Conservation (phyloP, 2,797 vertebrate genomes). For the Cacajao melanocephalus region DNA sequence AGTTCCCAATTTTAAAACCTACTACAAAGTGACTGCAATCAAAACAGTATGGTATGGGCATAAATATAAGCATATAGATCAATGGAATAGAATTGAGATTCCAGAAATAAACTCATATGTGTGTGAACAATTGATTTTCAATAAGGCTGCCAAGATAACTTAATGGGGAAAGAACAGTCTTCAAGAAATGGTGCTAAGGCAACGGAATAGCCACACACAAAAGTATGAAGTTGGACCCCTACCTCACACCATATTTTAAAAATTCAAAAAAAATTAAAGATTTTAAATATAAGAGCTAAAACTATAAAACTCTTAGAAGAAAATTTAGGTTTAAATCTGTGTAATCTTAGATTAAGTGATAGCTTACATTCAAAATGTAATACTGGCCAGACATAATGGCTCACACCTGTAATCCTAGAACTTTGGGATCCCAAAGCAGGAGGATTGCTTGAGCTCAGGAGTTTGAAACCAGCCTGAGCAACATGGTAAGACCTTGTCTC, state of each 20-base stretch:
- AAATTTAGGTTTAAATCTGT: background rate
- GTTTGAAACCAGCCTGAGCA: too few species aligned
- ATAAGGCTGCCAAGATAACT: background rate
- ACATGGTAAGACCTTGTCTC: too few species aligned
- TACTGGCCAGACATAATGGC: too few species aligned
- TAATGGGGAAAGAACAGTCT: background rate
- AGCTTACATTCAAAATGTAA: background rate
- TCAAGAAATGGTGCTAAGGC: background rate
- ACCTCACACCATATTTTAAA: background rate
- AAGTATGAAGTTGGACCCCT: background rate
- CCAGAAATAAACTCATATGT: background rate
- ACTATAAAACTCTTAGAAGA: background rate
- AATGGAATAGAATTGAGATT: background rate
- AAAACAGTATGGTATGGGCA: rapidly evolving
- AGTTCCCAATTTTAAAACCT: background rate
- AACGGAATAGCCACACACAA: background rate
- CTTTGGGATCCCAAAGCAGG: too few species aligned
- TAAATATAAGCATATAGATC: background rate
- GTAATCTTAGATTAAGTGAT: background rate
- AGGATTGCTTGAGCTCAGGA: too few species aligned
- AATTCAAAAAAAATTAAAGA: background rate
- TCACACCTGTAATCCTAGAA: too few species aligned
- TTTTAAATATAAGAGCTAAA: background rate
- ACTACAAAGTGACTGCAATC: background rate
- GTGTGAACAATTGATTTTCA: background rate